Base-by-base conservation (phyloP, 1,140 invertebrate species). In the Bombus confusus region DNA sequence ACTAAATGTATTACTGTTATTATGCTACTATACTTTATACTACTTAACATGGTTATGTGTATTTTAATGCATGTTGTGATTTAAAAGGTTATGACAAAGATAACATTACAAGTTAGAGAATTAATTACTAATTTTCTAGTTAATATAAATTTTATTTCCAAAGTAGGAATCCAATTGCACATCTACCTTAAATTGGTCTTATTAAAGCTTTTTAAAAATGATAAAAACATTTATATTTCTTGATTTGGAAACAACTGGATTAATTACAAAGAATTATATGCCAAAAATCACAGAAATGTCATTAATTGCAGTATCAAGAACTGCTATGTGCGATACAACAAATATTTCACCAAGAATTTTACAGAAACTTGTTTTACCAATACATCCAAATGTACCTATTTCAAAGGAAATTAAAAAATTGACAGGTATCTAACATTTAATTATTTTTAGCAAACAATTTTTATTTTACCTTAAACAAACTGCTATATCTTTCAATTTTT, bases 231-330 rank as follows among this genome's bases (percentile, higher is more conserved):
- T 96, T 91, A 95, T 97, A 43, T 97, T 97, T 91, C 92, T 97
- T 41, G 97, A 97, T 89, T 89, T 96, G 69, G 97, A 97, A 94
- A 97, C 97, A 1, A 97, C 97, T 4, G 96, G 96, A 12, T 92
- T 97, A 28, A 95, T 93, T 31, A 86, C 93, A 75, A 95, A 95
- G 75, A 91, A 91, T 18, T 95, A 95, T 62, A 93, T 94, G 80
- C 96, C 96, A 1, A 96, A 95, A 94, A 96, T 97, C 15, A 97
- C 96, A 5, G 97, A 97, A 93, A 78, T 97, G 2, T 95, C 96
- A 77, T 94, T 97, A 62, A 86, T 96, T 5, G 95, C 96, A 2
- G 95, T 96, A 3, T 93, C 93, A 4, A 94, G 95, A 80, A 92
- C 94, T 25, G 89, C 90, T 13, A 86, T 94, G 77, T 86, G 81